Evolutionary conservation across 30 jellyfish, hydroid and myxozoan species (phyloP), one percentile per base, ranked within the genome.

Genomic region (Aurelia aurita): DNA sequence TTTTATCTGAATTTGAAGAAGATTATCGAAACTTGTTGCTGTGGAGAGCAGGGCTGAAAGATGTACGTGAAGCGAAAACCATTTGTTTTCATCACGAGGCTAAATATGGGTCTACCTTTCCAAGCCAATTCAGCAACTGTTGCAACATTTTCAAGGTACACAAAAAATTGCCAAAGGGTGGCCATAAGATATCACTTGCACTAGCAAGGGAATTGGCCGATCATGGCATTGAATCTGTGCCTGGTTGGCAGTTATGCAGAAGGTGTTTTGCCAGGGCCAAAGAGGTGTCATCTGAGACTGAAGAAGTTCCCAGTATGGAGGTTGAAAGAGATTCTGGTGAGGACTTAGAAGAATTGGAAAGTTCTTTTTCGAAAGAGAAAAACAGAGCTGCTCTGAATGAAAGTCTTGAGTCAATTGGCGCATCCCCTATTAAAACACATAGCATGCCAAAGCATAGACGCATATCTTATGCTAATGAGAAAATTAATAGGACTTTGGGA

Each of bases 381-480:
- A 3, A 25, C 6, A 69, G 82, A 32, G 6, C 82, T 20, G 46
- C 53, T 43, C 35, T 69, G 34, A 69, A 69, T 69, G 65, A 69
- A 69, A 69, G 64, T 69, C 32, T 69, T 28, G 82, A 69, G 39
- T 25, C 73, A 43, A 69, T 69, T 28, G 82, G 82, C 6, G 82
- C 46, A 7, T 35, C 82, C 39, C 82, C 82, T 65, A 69, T 69
- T 13, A 69, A 69, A 69, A 45, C 82, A 1, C 82, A 69, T 34
- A 69, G 82, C 82, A 69, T 69, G 61, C 82, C 65, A 45, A 69
- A 69, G 32, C 82, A 69, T 69, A 25, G 64, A 25, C 35, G 32
- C 35, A 15, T 69, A 34, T 69, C 82, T 43, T 69, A 43, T 31
- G 82, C 82, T 16, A 35, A 43, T 43, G 64, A 69, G 65, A 45